A percentile compares a stretch with the other conserved stretches of the same genome.
Conservation (phyloP, 2,797 vertebrate species). For the Sebastes hopkinsi region DNA sequence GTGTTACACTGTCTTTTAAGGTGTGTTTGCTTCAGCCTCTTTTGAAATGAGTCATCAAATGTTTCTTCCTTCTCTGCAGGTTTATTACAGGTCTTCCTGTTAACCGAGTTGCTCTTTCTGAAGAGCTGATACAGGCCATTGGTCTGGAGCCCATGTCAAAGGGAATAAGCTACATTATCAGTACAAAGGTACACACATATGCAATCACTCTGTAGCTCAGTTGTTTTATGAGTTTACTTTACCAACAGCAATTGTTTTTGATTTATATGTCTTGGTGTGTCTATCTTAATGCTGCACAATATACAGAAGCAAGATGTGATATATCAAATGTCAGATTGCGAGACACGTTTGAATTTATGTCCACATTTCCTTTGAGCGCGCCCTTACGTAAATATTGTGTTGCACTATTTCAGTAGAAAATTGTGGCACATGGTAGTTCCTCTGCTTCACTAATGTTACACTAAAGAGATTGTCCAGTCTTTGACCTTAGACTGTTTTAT, state of each 20-base stretch:
- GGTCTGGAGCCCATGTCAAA: constrained; percentile 79
- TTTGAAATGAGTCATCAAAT: background rate
- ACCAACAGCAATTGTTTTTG: background rate
- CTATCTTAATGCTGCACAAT: background rate
- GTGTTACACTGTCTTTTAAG: background rate
- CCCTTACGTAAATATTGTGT: constrained; percentile 8
- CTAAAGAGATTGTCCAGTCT: background rate
- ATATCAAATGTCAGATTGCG: background rate
- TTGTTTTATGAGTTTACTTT: background rate
- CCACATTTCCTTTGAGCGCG: constrained; percentile 15
- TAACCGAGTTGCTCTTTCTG: constrained; percentile 56
- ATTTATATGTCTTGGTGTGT: background rate
- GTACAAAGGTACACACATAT: constrained; percentile 85
- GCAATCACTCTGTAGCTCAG: background rate
- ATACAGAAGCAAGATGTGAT: background rate
- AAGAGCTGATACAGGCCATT: constrained; percentile 80
- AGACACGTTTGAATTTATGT: background rate
- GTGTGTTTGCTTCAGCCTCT: background rate
- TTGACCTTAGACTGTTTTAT: background rate
- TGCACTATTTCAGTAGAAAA: constrained; percentile 6
- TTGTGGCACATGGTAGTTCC: background rate
- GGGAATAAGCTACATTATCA: constrained; percentile 87
- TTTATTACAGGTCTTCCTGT: constrained; percentile 89
- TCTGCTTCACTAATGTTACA: background rate
- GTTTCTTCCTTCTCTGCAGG: constrained; percentile 70